Conservation (phyloP, 2,797 vertebrate genomes). For the Pyrocephalus nanus region DNA sequence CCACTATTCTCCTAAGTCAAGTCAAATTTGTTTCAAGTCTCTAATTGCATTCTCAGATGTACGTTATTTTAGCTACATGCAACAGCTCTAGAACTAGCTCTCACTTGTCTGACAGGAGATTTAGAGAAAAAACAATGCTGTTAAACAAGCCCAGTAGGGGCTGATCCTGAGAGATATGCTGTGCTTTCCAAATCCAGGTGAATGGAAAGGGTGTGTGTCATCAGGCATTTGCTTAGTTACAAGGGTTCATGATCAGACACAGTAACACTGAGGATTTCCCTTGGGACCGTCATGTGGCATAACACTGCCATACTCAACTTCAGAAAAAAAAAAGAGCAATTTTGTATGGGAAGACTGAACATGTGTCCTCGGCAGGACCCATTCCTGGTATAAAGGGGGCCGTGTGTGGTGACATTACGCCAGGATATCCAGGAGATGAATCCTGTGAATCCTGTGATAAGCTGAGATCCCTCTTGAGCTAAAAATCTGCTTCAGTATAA, state of each 20-base stretch:
- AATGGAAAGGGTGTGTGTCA: not conserved
- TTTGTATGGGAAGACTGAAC: not conserved
- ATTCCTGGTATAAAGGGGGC: not conserved
- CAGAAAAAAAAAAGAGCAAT: not conserved
- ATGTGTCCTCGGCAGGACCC: not conserved
- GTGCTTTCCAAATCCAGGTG: not conserved
- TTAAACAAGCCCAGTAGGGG: not conserved
- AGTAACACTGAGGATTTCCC: not conserved
- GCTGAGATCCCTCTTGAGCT: not conserved
- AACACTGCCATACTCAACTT: not conserved
- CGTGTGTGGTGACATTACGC: not conserved
- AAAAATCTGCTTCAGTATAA: not conserved
- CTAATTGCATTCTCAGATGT: not conserved
- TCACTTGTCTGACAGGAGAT: not conserved
- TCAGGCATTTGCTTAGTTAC: not conserved
- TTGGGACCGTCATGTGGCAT: not conserved
- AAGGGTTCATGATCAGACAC: not conserved
- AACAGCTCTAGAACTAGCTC: not conserved
- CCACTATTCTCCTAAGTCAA: not conserved
- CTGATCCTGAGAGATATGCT: not conserved
- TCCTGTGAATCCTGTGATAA: not conserved
- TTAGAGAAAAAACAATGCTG: not conserved
- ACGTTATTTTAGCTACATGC: not conserved
- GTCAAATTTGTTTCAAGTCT: constrained; percentile 24
- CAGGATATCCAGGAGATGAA: not conserved